Evolutionary conservation across 2,113 vertebrate genomes (phyloP).

Genomic region (Clarias gariepinus): DNA sequence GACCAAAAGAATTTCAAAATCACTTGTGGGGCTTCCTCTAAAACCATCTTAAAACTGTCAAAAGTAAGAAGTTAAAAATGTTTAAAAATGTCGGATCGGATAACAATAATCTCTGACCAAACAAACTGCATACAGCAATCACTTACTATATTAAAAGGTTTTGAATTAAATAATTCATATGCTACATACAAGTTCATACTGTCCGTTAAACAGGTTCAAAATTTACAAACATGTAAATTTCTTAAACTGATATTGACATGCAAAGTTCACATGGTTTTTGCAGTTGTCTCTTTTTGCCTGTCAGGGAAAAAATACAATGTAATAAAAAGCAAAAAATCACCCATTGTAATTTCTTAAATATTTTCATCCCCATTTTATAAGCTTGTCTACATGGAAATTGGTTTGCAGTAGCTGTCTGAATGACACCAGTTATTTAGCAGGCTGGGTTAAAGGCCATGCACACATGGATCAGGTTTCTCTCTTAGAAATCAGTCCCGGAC

Average conservation of each 20-base stretch:
- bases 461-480: conserved; percentile 14
- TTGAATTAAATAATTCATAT: not conserved
- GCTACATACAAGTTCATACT: not conserved
- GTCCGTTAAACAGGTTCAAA: not conserved
- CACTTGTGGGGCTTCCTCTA: not conserved
- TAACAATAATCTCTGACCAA: not conserved
- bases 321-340: not conserved
- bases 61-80: not conserved
- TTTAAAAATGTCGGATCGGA: not conserved
- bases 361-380: not conserved
- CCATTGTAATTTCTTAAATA: not conserved
- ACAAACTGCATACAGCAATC: not conserved
- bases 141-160: not conserved
- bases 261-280: not conserved
- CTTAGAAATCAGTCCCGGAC: conserved; percentile 37
- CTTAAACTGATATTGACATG: not conserved
- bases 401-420: not conserved
- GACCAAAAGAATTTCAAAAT: not conserved
- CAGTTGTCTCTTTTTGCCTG: not conserved
- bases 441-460: conserved; percentile 17
- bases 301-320: not conserved
- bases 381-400: not conserved
- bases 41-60: not conserved
- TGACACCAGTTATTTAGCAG: not conserved
- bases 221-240: not conserved